Conservation (phyloP, 2,113 vertebrate species). For the Galeopterus variegatus region DNA sequence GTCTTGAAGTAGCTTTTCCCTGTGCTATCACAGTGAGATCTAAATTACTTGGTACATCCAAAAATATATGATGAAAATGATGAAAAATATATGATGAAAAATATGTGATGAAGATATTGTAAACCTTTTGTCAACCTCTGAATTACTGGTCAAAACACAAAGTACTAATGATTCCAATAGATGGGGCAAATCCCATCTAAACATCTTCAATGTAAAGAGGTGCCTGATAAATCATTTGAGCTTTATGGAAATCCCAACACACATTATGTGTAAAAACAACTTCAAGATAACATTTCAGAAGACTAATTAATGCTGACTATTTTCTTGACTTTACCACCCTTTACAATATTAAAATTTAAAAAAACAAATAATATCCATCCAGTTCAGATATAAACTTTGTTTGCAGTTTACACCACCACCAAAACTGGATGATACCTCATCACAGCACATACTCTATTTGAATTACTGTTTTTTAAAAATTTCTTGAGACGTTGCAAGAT, state of each 20-base stretch:
- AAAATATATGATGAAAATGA: neutral
- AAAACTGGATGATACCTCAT: neutral
- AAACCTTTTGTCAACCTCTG: neutral
- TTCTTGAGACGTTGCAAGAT: neutral
- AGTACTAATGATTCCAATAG: neutral
- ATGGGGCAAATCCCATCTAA: neutral
- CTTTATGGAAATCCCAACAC: neutral
- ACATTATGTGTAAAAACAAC: neutral
- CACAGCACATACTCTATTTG: neutral
- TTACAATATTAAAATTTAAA: neutral
- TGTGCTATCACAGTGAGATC: neutral
- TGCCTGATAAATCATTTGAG: neutral
- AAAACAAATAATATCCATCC: neutral
- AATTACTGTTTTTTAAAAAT: neutral
- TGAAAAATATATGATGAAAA: neutral
- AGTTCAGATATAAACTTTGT: neutral
- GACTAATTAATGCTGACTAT: neutral
- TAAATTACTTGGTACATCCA: constrained; percentile 20
- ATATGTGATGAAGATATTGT: too few species aligned
- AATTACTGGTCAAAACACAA: constrained; percentile 9
- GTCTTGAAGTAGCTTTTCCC: constrained; percentile 67
- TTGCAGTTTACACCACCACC: neutral
- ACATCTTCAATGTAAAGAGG: neutral
- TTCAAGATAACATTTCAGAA: neutral
- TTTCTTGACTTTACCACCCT: neutral